Percentiles rank a stretch among this genome's conserved stretches.
phyloP scores from a whole-genome alignment of 2,888 invertebrate genomes.

The Neria commutata region DNA sequence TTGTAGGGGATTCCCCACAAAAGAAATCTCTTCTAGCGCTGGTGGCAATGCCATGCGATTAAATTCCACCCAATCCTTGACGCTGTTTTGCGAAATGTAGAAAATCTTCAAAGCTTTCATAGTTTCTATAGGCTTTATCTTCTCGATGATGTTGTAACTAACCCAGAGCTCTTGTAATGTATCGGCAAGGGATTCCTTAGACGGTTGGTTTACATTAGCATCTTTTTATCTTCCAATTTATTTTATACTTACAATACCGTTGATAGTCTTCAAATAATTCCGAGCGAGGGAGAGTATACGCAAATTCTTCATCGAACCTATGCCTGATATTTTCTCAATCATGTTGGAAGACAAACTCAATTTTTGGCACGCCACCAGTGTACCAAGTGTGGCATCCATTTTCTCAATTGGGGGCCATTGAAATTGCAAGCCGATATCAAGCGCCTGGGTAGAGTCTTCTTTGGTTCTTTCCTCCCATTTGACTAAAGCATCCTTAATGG shows the following conservation, averaged over 20 bases:
- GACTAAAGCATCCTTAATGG: conserved; percentile 86
- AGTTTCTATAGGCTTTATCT: conserved; percentile 83
- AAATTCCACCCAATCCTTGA: conserved; percentile 91
- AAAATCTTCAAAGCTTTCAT: conserved; percentile 82
- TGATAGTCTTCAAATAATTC: conserved; percentile 88
- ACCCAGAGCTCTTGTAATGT: conserved; percentile 92
- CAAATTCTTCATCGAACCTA: conserved; percentile 82
- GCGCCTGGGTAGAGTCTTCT: conserved; percentile 70
- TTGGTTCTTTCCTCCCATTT: conserved; percentile 82
- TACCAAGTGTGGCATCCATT: conserved; percentile 85
- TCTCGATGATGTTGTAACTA: conserved; percentile 92
- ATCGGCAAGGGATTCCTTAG: conserved; percentile 81
- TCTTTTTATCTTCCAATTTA: background rate
- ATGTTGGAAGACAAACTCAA: conserved; percentile 90
- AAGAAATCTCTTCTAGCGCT: conserved; percentile 77
- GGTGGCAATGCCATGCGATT: conserved; percentile 77
- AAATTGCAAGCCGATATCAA: conserved; percentile 81
- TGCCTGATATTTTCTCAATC: conserved; percentile 89
- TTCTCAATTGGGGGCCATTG: conserved; percentile 94
- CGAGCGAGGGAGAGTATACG: conserved; percentile 84
- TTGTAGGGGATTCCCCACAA: conserved; percentile 80
- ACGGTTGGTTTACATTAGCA: background rate
- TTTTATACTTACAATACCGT: conserved; percentile 78
- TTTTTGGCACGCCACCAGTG: conserved; percentile 79
- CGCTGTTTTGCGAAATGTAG: conserved; percentile 81